phyloP scores from a whole-genome alignment of 1,140 invertebrate species.

The Drosophila kurseongensis region DNA sequence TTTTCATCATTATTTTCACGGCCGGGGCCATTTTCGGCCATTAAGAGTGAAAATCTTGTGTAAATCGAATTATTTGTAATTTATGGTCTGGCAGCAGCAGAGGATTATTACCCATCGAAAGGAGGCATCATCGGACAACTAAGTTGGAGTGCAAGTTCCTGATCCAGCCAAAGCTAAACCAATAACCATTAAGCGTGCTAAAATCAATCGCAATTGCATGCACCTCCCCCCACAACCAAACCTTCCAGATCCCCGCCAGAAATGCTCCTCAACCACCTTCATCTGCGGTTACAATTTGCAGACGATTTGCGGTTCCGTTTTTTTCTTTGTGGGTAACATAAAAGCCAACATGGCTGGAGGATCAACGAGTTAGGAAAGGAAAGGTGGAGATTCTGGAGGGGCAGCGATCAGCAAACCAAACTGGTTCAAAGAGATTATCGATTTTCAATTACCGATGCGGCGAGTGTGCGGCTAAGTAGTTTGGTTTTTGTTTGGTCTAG shows the following conservation, averaged over 20 bases:
- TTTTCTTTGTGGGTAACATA: conserved; percentile 26
- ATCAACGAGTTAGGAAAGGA: conserved; percentile 4
- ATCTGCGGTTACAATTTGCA: conserved; percentile 77
- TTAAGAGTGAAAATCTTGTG: conserved; percentile 83
- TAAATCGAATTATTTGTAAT: conserved; percentile 84
- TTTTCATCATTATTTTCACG: conserved; percentile 83
- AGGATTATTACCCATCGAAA: conserved; percentile 71
- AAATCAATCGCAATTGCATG: conserved; percentile 72
- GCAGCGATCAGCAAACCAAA: conserved; percentile 56
- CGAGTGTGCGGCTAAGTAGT: conserved; percentile 82
- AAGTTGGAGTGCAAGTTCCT: conserved; percentile 18
- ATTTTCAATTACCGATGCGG: conserved; percentile 78
- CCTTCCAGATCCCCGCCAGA: conserved; percentile 14
- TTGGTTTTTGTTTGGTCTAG: conserved; percentile 83
- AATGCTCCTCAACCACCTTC: conserved; percentile 46
- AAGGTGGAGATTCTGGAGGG: conserved; percentile 3
- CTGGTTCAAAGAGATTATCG: conserved; percentile 82
- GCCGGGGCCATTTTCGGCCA: conserved; percentile 79
- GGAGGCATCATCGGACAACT: conserved; percentile 17
- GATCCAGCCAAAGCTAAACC: conserved; percentile 69
- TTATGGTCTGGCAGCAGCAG: conserved; percentile 76
- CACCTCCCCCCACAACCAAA: conserved; percentile 13
- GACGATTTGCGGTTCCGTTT: conserved; percentile 73
- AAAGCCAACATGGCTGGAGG: conserved; percentile 60
- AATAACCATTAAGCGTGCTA: conserved; percentile 82